Evolutionary conservation across 2,113 vertebrate species (phyloP).

Genomic region (Tricholaema leucomelas): DNA sequence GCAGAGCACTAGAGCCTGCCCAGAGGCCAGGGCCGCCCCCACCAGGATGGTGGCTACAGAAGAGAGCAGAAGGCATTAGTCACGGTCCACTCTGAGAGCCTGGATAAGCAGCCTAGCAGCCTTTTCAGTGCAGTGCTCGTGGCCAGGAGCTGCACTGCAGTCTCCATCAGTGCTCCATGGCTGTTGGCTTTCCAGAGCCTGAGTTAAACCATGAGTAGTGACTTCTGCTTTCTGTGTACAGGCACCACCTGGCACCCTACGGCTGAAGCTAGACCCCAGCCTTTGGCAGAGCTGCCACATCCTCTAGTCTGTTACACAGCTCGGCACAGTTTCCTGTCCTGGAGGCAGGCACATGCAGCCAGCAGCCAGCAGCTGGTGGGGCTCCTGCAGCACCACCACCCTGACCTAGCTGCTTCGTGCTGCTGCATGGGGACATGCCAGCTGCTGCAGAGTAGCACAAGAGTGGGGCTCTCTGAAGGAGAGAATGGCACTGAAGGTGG

Average conservation of each 20-base stretch:
- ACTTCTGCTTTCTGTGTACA: neutral
- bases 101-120: neutral
- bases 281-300: neutral
- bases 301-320: neutral
- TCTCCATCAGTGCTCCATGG: neutral
- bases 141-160: neutral
- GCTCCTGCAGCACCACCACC: neutral
- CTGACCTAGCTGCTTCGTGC: neutral
- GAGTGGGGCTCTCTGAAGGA: neutral
- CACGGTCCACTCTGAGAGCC: neutral
- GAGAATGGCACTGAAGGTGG: neutral
- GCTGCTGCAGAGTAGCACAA: neutral
- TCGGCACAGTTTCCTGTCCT: neutral
- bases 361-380: no score
- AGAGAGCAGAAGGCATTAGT: neutral
- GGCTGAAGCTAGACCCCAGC: neutral
- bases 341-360: neutral
- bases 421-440: no score
- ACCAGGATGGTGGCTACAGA: no score
- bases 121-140: neutral
- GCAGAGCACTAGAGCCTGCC: neutral
- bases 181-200: neutral
- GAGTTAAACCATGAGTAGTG: neutral
- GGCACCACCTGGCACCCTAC: fast-evolving
- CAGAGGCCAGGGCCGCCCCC: neutral